Conservation (phyloP, 64 coral and sea anemone genomes). For the Trachythela sp. region DNA sequence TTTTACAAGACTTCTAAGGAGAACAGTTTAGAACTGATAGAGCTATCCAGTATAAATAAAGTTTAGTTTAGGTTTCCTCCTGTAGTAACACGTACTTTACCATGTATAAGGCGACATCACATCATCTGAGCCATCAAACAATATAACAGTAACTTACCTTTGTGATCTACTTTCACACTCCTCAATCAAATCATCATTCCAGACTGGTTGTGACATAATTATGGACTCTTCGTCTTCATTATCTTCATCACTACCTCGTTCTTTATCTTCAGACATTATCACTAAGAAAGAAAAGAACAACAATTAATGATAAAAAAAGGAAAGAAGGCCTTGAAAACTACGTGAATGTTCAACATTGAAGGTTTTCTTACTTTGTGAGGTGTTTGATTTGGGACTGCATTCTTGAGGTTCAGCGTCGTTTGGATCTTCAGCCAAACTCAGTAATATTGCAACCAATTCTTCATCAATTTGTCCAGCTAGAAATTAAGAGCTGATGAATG, state of each 20-base stretch:
- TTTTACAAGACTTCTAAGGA: too few relatives aligned
- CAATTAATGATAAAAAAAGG: neutral
- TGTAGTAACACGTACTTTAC: neutral
- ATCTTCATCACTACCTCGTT: neutral
- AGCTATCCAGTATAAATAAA: neutral
- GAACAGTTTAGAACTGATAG: too few relatives aligned
- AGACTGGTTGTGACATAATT: conserved; percentile 5
- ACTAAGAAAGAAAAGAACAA: neutral
- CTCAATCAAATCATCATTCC: neutral
- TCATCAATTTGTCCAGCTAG: conserved; percentile 50
- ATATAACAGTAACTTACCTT: too few relatives aligned
- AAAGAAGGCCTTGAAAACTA: neutral
- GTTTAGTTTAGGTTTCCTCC: too few relatives aligned
- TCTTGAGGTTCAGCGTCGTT: conserved; percentile 15
- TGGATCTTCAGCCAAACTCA: conserved; percentile 56
- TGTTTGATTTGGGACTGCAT: neutral
- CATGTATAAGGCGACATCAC: neutral
- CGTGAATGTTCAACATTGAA: neutral
- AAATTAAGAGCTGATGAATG: neutral
- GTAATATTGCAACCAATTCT: conserved; percentile 67
- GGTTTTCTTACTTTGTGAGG: neutral
- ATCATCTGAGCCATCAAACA: neutral
- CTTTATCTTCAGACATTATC: neutral
- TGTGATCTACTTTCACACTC: too few relatives aligned
- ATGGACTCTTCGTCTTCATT: neutral